Percentiles rank a stretch among this genome's conserved stretches.
Conservation (phyloP, 2,888 invertebrate genomes). For the Dicycla oo region DNA sequence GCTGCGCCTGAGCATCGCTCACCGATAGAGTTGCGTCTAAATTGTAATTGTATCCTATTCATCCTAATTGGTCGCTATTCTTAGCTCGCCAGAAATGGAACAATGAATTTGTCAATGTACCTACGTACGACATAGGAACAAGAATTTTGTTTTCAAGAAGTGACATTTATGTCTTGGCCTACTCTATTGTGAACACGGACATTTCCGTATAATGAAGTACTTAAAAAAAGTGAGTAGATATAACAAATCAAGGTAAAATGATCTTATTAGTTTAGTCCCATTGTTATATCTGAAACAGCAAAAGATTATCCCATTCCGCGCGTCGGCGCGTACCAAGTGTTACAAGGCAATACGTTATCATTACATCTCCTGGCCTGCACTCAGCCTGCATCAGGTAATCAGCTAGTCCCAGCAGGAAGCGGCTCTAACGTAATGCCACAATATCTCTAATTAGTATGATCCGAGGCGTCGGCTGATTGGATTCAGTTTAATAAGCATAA, state of each 20-base stretch:
- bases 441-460: constrained; percentile 65
- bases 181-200: background rate
- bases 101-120: constrained; percentile 11
- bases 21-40: constrained; percentile 14
- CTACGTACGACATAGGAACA: background rate
- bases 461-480: constrained; percentile 78
- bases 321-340: constrained; percentile 33
- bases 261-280: background rate
- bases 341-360: constrained; percentile 35
- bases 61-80: constrained; percentile 12
- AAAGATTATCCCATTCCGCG: constrained; percentile 6
- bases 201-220: background rate
- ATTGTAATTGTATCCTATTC: constrained; percentile 17
- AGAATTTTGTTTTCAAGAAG: background rate
- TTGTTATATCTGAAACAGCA: constrained; percentile 7
- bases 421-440: constrained; percentile 41
- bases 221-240: background rate
- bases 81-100: background rate
- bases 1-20: constrained; percentile 33
- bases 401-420: constrained; percentile 55
- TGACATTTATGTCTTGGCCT: background rate
- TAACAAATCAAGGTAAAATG: background rate
- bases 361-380: constrained; percentile 24
- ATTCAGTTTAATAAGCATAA: constrained; percentile 87
- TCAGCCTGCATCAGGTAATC: constrained; percentile 28